Base-by-base conservation (phyloP, 2,113 vertebrate species). In the Chiloscyllium plagiosum region DNA sequence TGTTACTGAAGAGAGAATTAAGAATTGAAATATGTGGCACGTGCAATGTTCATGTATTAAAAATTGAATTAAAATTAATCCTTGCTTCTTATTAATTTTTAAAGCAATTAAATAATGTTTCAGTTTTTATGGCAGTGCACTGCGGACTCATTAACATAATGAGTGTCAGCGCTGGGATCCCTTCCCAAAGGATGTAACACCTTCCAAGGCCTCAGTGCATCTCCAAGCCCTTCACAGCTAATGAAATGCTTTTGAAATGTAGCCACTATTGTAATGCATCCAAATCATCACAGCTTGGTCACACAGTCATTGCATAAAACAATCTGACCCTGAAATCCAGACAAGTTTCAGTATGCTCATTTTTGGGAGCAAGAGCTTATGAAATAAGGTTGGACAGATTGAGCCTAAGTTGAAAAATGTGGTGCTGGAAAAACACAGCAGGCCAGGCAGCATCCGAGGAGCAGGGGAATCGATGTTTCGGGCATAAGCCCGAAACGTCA, bases 1-100 rank as follows among this genome's bases (percentile, higher is more conserved):
- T 94, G 66, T 70, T 94, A 47, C 7, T 69, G 93, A 29, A 95
- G 66, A 47, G 42, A 50, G 93, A 70, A 95, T 13, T 47, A 70
- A 68, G 89, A 95, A 50, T 42, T 94, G 92, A 37, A 47, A 13
- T 70, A 95, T 47, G 37, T 69, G 68, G 93, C 93, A 95, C 69
- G 42, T 72, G 68, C 19, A 95, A 95, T 95, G 42, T 95, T 70
- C 93, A 70, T 69, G 68, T 72, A 95, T 72, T 95, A 95, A 95
- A 94, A 65, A 92, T 19, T 13, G 50, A 89, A 47, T 66, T 94
- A 66, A 69, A 66, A 68, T 37, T 94, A 19, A 22, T 8, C 26
- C 24, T 29, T 47, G 66, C 69, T 95, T 92, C 29, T 66, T 92
- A 4, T 20, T 66, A 6, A 37, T 92, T 87, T 37, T 92, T 19